phyloP scores from a whole-genome alignment of 2,888 invertebrate species.

The Heteromyza rotundicornis region DNA sequence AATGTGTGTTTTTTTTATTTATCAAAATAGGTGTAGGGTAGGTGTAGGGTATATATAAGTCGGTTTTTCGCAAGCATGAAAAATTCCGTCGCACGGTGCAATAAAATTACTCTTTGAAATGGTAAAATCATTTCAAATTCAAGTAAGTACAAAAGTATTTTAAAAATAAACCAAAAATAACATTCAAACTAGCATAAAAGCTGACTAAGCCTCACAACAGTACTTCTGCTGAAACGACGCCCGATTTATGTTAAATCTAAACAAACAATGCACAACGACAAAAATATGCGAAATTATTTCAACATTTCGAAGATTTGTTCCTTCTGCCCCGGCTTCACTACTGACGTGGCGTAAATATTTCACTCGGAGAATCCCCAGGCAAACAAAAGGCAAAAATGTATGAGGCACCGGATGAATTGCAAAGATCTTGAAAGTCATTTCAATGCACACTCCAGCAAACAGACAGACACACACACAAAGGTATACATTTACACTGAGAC shows the following conservation, averaged over 20 bases:
- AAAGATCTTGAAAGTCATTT: slow-evolving; percentile 2
- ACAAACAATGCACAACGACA: background rate
- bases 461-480: background rate
- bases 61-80: too few species aligned
- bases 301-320: background rate
- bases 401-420: background rate
- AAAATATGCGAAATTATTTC: slow-evolving; percentile 3
- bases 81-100: too few species aligned
- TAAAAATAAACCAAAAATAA: too few species aligned
- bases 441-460: background rate
- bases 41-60: too few species aligned
- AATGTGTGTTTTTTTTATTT: too few species aligned
- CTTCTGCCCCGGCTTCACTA: too few species aligned
- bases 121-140: too few species aligned
- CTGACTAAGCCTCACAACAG: background rate
- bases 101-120: too few species aligned
- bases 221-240: background rate
- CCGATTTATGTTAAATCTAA: slow-evolving; percentile 2
- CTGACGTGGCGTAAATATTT: background rate
- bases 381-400: background rate
- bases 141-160: too few species aligned
- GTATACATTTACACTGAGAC: background rate
- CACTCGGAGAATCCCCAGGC: background rate
- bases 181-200: background rate
- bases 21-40: too few species aligned